Percentiles rank a stretch among this genome's conserved stretches.
phyloP scores from a whole-genome alignment of 2,797 vertebrate species.

The Prionace glauca region DNA sequence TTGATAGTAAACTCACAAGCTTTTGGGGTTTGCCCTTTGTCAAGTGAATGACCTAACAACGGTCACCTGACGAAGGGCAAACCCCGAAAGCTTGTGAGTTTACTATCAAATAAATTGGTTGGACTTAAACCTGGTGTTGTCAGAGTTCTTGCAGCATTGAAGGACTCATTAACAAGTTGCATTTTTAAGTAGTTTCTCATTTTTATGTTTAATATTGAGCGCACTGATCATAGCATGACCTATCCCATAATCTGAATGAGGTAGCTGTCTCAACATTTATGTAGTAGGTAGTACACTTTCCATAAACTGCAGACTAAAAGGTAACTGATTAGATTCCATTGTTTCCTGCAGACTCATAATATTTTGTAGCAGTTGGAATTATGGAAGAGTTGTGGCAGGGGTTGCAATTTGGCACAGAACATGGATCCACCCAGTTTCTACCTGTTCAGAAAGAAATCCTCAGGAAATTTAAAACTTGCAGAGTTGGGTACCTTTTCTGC shows the following conservation, averaged over 20 bases:
- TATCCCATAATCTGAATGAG: not conserved
- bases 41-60: too few species aligned
- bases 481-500: not conserved
- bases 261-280: not conserved
- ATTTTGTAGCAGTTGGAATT: not conserved
- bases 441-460: not conserved
- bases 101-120: too few species aligned
- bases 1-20: too few species aligned
- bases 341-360: not conserved
- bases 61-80: too few species aligned
- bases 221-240: not conserved
- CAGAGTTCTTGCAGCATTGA: not conserved
- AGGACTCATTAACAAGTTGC: not conserved
- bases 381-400: not conserved
- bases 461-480: not conserved
- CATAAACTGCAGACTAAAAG: not conserved
- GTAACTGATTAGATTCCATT: not conserved
- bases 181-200: not conserved
- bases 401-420: not conserved
- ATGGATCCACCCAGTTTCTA: not conserved
- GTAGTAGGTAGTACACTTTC: not conserved
- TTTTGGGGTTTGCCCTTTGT: too few species aligned
- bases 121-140: too few species aligned
- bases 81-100: too few species aligned
- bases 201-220: not conserved